Conservation (phyloP, 53 echinoderm and acorn worm genomes). For the Stichopus horrens region DNA sequence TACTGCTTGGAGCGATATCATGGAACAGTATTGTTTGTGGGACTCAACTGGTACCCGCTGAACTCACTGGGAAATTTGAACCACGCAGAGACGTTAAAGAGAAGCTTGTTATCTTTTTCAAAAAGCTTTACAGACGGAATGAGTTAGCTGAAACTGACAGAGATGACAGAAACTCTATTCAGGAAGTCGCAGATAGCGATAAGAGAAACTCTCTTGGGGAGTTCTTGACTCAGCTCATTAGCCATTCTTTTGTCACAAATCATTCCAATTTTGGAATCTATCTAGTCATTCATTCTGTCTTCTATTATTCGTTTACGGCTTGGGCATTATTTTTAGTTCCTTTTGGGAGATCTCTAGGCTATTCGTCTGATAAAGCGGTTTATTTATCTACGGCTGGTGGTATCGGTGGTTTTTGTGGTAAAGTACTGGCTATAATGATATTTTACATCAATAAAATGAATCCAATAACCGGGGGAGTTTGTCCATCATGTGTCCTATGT, state of each 20-base stretch:
- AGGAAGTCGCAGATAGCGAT: too few species aligned
- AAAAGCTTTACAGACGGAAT: neutral
- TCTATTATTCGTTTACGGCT: slow-evolving; percentile 30
- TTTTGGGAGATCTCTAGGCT: slow-evolving; percentile 14
- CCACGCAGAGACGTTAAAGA: too few species aligned
- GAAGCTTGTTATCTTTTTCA: neutral
- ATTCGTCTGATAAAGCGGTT: neutral
- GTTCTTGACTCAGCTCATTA: neutral
- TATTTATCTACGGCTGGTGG: slow-evolving; percentile 30
- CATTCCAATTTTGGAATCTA: slow-evolving; percentile 11
- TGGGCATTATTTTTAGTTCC: slow-evolving; percentile 34
- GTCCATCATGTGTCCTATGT: neutral
- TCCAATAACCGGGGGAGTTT: neutral
- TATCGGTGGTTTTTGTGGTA: slow-evolving; percentile 17
- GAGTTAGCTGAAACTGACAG: neutral
- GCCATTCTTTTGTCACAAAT: neutral
- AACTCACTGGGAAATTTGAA: neutral
- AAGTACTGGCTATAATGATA: neutral
- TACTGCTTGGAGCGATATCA: slow-evolving; percentile 12
- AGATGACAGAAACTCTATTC: neutral
- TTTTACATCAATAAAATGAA: slow-evolving; percentile 24
- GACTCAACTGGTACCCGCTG: neutral
- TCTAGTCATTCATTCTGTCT: slow-evolving; percentile 3
- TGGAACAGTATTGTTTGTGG: slow-evolving; percentile 22
- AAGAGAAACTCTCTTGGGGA: neutral